Evolutionary conservation across 2,888 invertebrate genomes (phyloP), one percentile per base, ranked within the genome.

Genomic region (Melolontha melolontha): DNA sequence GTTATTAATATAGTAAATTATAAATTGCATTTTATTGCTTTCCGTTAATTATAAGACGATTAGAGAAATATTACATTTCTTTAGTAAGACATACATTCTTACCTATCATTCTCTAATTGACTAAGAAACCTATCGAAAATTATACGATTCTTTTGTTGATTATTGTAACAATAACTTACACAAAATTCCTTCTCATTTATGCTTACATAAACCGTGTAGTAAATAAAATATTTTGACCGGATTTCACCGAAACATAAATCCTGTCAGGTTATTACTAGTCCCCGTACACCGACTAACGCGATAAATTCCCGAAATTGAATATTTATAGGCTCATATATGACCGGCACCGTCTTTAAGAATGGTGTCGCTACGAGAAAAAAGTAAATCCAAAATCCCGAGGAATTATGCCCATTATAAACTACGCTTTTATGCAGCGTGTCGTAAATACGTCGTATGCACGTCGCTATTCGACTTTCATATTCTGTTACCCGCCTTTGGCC

Each of bases 231-330:
- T n/a, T 17, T 12, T 17, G 51, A 29, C 51, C 51, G 16, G 51
- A 11, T 29, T 12, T 22, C n/a, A 17, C 49, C 49, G 16, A 22
- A 49, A 22, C 49, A 16, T 49, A 49, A 22, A 22, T 22, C 51
- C 51, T 34, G 34, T 34, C 34, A 34, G 34, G 34, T 34, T 34
- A 34, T 34, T 34, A 34, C 34, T 6, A 6, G 10, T 34, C 34
- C 34, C 34, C 6, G 7, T 34, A 34, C 34, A 10, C 34, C 34
- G 34, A 34, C 34, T 34, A 34, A 55, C 10, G 16, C 14, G 22
- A 57, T 57, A 57, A 57, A 57, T 57, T 57, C 44, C 57, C 44
- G n/a, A 57, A 57, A 57, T 57, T 57, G 57, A 57, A 57, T 57
- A 57, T 57, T 57, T 57, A 57, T 57, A 27, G 57, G 44, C 27